A percentile compares a stretch with the other conserved stretches of the same genome.
phyloP scores from a whole-genome alignment of 2,888 invertebrate species.

The Xanthorhoe spadicearia region DNA sequence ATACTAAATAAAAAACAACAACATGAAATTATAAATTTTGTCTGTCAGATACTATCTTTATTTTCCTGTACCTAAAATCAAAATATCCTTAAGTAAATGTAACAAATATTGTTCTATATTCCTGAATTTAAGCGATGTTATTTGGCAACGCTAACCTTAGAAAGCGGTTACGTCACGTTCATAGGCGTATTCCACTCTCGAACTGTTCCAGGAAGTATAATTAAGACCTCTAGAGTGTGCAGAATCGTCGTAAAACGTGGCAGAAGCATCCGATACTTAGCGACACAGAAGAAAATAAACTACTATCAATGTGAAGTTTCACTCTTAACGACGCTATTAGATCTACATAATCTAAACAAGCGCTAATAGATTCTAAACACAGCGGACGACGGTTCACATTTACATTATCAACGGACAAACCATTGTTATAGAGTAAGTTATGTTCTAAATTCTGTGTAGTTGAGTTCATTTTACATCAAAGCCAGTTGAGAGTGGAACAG shows the following conservation, averaged over 20 bases:
- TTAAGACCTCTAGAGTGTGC: conserved; percentile 56
- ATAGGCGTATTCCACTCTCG: conserved; percentile 19
- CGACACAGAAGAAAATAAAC: conserved; percentile 23
- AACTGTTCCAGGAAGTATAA: conserved; percentile 51
- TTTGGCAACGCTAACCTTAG: conserved; percentile 22
- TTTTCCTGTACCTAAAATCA: neutral
- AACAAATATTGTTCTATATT: neutral
- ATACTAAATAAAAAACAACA: neutral
- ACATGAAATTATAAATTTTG: neutral
- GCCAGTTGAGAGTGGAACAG: conserved; percentile 5
- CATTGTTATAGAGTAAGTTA: neutral
- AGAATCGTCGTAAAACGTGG: conserved; percentile 60
- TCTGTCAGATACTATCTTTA: neutral
- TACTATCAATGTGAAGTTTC: neutral
- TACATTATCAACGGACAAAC: neutral
- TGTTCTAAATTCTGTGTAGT: neutral
- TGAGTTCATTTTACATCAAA: conserved; percentile 7
- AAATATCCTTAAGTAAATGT: too few relatives aligned
- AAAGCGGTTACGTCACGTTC: conserved; percentile 25
- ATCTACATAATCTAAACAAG: neutral
- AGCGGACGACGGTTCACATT: neutral
- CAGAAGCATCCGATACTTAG: conserved; percentile 46
- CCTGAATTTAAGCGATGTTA: conserved; percentile 3
- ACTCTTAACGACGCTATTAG: neutral
- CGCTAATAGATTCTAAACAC: neutral